A percentile compares a stretch with the other conserved stretches of the same genome.
Conservation (phyloP, 1,140 invertebrate genomes). For the Anastatus disparis region DNA sequence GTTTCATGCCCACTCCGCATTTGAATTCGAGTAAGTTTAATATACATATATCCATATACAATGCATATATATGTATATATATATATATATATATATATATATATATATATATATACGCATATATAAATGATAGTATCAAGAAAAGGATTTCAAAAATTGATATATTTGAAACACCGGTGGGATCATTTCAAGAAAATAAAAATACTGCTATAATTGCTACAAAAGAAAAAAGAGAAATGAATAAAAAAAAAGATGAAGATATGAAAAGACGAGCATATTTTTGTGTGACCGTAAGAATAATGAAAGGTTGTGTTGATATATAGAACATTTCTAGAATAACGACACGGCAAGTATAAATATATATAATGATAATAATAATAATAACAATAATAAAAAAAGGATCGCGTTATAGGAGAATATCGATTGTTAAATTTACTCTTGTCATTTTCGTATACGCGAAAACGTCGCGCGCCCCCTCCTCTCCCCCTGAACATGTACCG, state of each 20-base stretch:
- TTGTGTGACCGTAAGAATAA: conserved; percentile 4
- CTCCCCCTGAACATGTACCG: background rate
- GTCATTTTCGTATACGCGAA: background rate
- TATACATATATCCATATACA: too few species aligned
- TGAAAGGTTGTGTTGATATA: background rate
- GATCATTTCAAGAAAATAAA: too few species aligned
- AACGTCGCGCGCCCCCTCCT: too few species aligned
- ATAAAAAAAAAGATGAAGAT: too few species aligned
- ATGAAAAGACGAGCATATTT: conserved; percentile 29
- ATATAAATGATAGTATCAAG: background rate
- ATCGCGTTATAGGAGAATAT: background rate
- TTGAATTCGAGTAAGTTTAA: conserved; percentile 14
- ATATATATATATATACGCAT: background rate
- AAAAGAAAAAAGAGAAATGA: too few species aligned
- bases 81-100: background rate
- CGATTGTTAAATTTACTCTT: conserved; percentile 4
- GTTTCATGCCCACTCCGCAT: conserved; percentile 22
- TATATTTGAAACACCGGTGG: background rate
- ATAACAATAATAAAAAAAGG: too few species aligned
- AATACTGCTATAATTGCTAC: background rate
- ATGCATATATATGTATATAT: background rate
- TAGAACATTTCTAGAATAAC: too few species aligned
- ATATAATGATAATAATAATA: too few species aligned
- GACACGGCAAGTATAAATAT: too few species aligned
- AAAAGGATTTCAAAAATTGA: background rate